Conservation (phyloP, 2,113 vertebrate genomes). For the Sorex fumeus region DNA sequence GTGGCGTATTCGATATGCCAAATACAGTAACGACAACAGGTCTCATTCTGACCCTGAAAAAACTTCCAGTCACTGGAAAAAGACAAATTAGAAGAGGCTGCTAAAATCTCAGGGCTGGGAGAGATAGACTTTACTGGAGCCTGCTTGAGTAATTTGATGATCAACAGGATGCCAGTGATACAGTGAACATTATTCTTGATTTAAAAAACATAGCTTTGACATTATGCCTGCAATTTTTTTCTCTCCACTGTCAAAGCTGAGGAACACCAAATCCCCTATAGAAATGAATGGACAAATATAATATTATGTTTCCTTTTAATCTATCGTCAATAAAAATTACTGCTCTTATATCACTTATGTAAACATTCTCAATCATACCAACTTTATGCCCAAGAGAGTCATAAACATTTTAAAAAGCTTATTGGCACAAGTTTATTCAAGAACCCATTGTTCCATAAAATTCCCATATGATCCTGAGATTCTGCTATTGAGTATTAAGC, state of each 20-base stretch:
- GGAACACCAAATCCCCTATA: not conserved
- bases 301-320: not conserved
- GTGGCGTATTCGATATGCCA: no score
- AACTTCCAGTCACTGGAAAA: no score
- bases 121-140: no score
- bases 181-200: no score
- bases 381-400: not conserved
- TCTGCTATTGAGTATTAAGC: rapidly evolving
- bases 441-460: not conserved
- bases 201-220: no score
- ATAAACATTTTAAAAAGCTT: not conserved
- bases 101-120: no score
- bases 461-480: not conserved
- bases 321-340: not conserved
- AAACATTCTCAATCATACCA: not conserved
- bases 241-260: not conserved
- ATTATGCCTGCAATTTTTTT: not conserved
- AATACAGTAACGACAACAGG: no score
- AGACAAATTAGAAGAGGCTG: no score
- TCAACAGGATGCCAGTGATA: no score
- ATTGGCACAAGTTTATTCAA: not conserved
- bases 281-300: no score
- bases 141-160: no score
- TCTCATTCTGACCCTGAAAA: no score
- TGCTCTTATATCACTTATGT: not conserved